Base-by-base conservation (phyloP, 2,113 vertebrate genomes). In the Ceratotherium simum region DNA sequence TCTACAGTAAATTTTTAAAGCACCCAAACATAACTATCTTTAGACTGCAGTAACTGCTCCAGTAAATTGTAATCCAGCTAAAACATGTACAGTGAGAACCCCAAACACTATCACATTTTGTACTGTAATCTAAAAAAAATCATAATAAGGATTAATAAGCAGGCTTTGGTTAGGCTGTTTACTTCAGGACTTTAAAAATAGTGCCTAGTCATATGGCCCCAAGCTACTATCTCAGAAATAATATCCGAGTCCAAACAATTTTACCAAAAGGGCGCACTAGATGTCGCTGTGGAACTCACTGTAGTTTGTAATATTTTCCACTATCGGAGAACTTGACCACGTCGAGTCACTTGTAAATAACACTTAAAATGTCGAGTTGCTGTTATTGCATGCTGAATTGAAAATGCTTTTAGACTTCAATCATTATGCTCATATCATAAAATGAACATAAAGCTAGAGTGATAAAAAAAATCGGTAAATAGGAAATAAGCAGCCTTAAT, bases 261-360 rank as follows among this genome's bases (percentile, higher is more conserved):
- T 95, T 95, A 87, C 76, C 72, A 75, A 60, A 60, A 75, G 6
- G 0, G 10, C 33, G 60, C 96, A 96, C 92, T 80, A 97, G 95
- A 69, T 96, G 97, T 93, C 94, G 9, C 96, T 97, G 48, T 93
- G 27, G 39, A 42, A 58, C 64, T 60, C 92, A 23, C 20, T 84
- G 18, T 10, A 76, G 64, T 16, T 90, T 31, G 56, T 39, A 86
- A 42, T 39, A 54, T 3, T 10, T 65, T 46, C 76, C 72, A 25
- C 60, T 33, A 1, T 8, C 48, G 33, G 25, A 72, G 36, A 51
- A 33, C 18, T 73, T 87, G 64, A 23, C 20, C 42, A 64, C n/a
- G 17, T 29, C 11, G 48, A 36, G 29, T 31, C 12, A 20, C 31
- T 88, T 70, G 12, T 12, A 42, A 88, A 2, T 87, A 62, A 54